Evolutionary conservation across 2,797 vertebrate species (phyloP), one percentile per base, ranked within the genome.

Genomic region (Carcharodon carcharias): DNA sequence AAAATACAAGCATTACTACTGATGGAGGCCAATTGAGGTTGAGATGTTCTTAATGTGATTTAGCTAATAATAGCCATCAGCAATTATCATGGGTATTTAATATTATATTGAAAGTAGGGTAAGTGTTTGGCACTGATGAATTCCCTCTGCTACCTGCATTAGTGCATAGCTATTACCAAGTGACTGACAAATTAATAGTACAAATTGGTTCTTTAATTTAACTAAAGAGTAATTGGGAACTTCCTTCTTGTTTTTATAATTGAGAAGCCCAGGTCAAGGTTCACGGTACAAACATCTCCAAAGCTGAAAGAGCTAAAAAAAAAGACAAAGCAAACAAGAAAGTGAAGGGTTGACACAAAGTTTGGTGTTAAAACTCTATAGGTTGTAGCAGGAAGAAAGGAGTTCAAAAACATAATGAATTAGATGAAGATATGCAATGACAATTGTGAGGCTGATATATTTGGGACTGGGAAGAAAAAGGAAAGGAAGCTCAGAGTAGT

Each of bases 41-140:
- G 69, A 54, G 31, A 95, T 31, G 69, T n/a, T 56, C 50, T 95
- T 95, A 95, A 95, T 71, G 50, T 71, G 69, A 73, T 73, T 73
- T 56, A 77, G 93, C 67, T 95, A 95, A 95, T 95, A 95, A 95
- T 69, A 95, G 58, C 94, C 69, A 14, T 56, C 69, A 77, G 35
- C 35, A 54, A 95, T 95, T 71, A 77, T 56, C 31, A 31, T 67
- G 50, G 35, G 45, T 58, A 35, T 77, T 58, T 95, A 95, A 58
- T 35, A 56, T 31, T 35, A 54, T 50, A 31, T 77, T 95, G 71
- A 73, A 95, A 77, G 28, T 31, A 77, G 14, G 69, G 63, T 65
- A 65, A 45, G 21, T 93, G 91, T 45, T 23, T 40, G 21, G 63
- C 61, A 67, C 91, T 93, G 63, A 67, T 67, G 40, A 23, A 67